These are phyloP conservation scores for Irena cyanogastra DNA, from an alignment of 2,113 vertebrate species.

Conservation along the genomic window DNA sequence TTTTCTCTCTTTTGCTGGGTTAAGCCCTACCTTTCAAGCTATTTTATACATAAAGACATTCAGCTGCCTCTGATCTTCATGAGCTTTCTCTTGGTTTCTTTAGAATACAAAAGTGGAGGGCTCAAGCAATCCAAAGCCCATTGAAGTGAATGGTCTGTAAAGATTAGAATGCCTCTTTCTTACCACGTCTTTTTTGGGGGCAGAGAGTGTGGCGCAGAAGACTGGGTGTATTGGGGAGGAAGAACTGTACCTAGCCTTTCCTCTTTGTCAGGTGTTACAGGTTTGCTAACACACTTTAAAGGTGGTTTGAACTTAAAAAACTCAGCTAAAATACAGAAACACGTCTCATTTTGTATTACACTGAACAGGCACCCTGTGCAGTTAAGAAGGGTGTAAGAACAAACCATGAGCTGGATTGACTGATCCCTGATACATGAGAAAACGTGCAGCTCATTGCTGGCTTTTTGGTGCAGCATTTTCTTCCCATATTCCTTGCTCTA, in stretches of 20 bases:
- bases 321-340: neutral
- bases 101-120: conserved; percentile 23
- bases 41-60: conserved; percentile 35
- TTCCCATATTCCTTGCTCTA: neutral
- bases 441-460: neutral
- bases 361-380: neutral
- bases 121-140: neutral
- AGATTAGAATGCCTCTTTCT: conserved; percentile 15
- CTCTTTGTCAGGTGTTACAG: neutral
- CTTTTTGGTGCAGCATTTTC: neutral
- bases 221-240: neutral
- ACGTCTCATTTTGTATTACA: neutral
- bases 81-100: conserved; percentile 20
- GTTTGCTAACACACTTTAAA: neutral
- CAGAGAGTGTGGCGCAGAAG: neutral
- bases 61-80: neutral
- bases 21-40: conserved; percentile 42
- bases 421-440: neutral
- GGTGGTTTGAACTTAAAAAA: neutral
- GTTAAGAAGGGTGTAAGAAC: neutral
- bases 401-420: neutral
- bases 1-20: conserved; percentile 37
- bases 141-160: neutral
- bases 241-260: conserved; percentile 10
- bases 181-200: neutral